Base-by-base conservation (phyloP, 2,113 vertebrate genomes). In the Fregata magnificens region DNA sequence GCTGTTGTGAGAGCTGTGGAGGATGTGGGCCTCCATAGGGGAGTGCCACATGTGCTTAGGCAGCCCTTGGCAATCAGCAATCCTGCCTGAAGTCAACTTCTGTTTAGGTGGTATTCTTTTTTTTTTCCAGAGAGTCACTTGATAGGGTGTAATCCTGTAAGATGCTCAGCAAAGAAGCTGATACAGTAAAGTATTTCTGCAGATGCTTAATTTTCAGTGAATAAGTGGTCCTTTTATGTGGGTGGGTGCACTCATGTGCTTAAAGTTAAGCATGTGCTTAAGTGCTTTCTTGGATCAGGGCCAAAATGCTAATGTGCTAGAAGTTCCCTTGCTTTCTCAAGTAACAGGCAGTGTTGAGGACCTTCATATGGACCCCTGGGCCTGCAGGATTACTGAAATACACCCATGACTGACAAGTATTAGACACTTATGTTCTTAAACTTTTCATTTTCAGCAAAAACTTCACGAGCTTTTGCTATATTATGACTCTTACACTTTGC, bases 221-320 rank as follows among this genome's bases (percentile, higher is more conserved):
- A 62, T 95, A 93, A 97, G 93, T 96, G 42, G 84, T 65, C 36
- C 77, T 97, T 96, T 97, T 91, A 95, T 96, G 97, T 95, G 94
- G 89, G 82, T 95, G 95, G 93, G 95, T 95, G 95, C 91, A 91
- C 91, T 97, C 84, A 61, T 88, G 38, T 97, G 95, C 97, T 97
- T 97, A 97, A 97, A 96, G 81, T 96, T 97, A 97, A 97, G 95
- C 93, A 83, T 18, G 15, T 96, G 94, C 97, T 97, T 96, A 96
- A 97, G 94, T 96, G 95, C 94, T 97, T 96, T 97, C 62, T 95
- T 96, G 96, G 94, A 58, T 38, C 59, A 18, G 74, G 74, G 89
- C 95, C 97, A 95, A 87, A 93, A 87, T 81, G 74, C 79, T 94
- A 77, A 95, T 96, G 69, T 81, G 34, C 26, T 76, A 50, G 74